Evolutionary conservation across 2,888 invertebrate species (phyloP).

Genomic region (Ophion costatus): DNA sequence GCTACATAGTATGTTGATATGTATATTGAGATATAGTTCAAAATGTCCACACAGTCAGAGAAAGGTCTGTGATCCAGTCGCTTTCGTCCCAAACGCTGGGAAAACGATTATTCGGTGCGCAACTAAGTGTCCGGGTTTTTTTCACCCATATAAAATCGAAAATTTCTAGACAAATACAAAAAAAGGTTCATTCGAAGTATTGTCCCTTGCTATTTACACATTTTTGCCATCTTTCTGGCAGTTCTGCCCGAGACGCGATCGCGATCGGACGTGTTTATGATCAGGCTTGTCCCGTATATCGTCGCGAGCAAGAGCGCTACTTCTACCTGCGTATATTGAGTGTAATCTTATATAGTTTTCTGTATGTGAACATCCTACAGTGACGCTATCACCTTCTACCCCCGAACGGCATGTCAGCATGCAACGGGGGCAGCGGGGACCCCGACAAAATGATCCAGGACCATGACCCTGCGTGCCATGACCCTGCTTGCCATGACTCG

Average conservation of each 20-base stretch:
- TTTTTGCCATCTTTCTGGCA: too few species aligned
- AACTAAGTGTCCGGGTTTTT: too few species aligned
- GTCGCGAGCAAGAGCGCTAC: background rate
- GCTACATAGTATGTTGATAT: too few species aligned
- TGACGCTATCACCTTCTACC: background rate
- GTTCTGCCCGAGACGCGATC: background rate
- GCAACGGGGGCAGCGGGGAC: background rate
- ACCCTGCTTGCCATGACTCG: background rate
- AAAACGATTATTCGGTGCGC: too few species aligned
- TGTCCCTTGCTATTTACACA: too few species aligned
- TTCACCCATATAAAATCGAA: too few species aligned
- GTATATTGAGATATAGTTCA: too few species aligned
- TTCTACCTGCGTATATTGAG: background rate
- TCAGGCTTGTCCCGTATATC: background rate
- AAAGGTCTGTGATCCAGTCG: too few species aligned
- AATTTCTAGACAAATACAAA: too few species aligned
- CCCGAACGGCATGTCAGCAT: background rate
- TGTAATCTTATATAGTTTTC: background rate
- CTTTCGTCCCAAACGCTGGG: too few species aligned
- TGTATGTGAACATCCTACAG: background rate
- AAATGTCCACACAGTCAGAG: too few species aligned
- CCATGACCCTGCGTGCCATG: background rate
- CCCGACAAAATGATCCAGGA: background rate
- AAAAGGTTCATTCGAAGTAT: too few species aligned
- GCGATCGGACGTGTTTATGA: constrained; percentile 11